These are phyloP conservation scores for Propithecus coquereli DNA, from an alignment of 2,113 vertebrate species.

Conservation along the genomic window DNA sequence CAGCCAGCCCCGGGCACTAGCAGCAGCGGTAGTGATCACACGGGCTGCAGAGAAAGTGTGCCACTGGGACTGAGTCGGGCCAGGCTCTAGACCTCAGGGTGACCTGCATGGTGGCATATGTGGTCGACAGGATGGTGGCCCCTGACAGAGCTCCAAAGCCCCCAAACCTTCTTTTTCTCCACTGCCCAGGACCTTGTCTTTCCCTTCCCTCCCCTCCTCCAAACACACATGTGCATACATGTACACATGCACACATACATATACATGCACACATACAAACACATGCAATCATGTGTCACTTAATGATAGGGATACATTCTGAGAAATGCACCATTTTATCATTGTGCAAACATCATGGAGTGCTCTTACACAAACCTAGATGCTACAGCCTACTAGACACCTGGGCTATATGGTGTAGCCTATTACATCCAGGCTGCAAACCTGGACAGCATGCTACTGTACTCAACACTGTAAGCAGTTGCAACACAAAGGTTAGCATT, in stretches of 20 bases:
- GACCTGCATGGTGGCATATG: not conserved
- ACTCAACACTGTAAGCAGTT: not conserved
- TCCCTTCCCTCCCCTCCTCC: not conserved
- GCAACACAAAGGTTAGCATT: not conserved
- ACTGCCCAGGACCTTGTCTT: not conserved
- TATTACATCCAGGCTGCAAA: not conserved
- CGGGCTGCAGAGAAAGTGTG: not conserved
- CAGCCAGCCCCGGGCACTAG: not conserved
- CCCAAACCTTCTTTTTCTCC: not conserved
- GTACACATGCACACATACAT: not conserved
- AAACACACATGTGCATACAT: not conserved
- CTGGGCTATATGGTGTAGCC: not conserved
- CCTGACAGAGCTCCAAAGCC: not conserved
- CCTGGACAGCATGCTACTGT: not conserved
- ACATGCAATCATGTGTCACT: not conserved
- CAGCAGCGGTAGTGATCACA: rapidly evolving
- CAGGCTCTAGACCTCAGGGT: not conserved
- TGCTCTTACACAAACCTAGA: not conserved
- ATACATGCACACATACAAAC: not conserved
- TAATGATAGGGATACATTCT: not conserved
- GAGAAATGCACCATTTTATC: not conserved
- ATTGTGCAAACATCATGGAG: not conserved
- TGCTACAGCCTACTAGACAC: not conserved
- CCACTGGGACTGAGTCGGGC: not conserved
- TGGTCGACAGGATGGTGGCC: rapidly evolving